Evolutionary conservation across 2,797 vertebrate species (phyloP).

Genomic region (Mycteria americana): DNA sequence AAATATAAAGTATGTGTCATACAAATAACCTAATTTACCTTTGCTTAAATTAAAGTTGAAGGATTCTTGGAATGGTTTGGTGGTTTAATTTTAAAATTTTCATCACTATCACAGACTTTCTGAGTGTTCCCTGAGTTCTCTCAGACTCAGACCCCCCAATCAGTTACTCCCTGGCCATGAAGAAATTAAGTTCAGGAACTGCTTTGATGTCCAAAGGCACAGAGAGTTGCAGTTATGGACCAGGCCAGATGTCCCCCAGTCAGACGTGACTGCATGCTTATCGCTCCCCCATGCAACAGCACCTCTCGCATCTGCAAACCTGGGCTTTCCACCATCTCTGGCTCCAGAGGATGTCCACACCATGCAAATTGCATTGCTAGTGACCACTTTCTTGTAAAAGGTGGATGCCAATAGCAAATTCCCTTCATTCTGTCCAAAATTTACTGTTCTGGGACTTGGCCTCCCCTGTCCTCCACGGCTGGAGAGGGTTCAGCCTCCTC

Average conservation of each 20-base stretch:
- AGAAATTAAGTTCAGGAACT: neutral
- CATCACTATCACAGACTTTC: neutral
- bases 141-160: neutral
- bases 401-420: neutral
- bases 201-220: neutral
- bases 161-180: neutral
- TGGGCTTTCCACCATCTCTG: neutral
- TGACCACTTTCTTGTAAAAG: neutral
- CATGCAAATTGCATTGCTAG: neutral
- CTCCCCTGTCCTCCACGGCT: neutral
- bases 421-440: neutral
- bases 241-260: rapidly evolving
- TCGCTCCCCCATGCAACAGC: rapidly evolving
- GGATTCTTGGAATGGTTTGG: neutral
- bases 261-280: rapidly evolving
- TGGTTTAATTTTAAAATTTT: neutral
- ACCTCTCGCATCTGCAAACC: neutral
- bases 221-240: neutral
- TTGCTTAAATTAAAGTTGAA: neutral
- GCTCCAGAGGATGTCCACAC: neutral
- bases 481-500: neutral
- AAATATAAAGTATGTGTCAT: neutral
- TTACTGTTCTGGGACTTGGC: neutral
- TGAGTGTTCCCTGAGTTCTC: neutral
- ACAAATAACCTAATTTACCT: neutral